Percentiles rank a stretch among this genome's conserved stretches.
These are phyloP conservation scores for Chaetodon trifascialis DNA, from an alignment of 2,113 vertebrate genomes.

Conservation along the genomic window DNA sequence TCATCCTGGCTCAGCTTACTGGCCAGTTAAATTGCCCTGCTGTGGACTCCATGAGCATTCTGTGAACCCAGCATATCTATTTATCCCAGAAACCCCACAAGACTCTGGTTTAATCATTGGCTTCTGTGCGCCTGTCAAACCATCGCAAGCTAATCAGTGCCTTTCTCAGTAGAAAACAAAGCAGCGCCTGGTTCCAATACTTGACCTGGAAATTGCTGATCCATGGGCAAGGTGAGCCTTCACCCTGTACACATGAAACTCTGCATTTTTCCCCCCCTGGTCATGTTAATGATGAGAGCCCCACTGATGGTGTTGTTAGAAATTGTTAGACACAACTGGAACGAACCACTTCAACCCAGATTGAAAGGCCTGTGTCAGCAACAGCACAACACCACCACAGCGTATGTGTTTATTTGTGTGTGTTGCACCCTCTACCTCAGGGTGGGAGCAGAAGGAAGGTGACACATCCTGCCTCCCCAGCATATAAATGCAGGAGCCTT, in stretches of 20 bases:
- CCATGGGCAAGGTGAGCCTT: conserved; percentile 42
- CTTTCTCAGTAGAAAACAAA: conserved; percentile 42
- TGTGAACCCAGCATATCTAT: conserved; percentile 52
- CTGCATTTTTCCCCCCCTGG: neutral
- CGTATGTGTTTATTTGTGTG: conserved; percentile 12
- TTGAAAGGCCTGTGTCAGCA: conserved; percentile 61
- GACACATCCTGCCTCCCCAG: conserved; percentile 56
- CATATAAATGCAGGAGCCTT: conserved; percentile 73
- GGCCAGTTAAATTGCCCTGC: conserved; percentile 48
- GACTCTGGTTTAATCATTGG: conserved; percentile 66
- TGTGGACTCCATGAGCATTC: conserved; percentile 36
- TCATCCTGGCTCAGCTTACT: conserved; percentile 73
- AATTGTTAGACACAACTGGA: conserved; percentile 63
- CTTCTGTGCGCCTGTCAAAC: conserved; percentile 49
- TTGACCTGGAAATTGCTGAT: conserved; percentile 51
- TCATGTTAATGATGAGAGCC: conserved; percentile 39
- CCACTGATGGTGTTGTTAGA: conserved; percentile 53
- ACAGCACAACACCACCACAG: conserved; percentile 28
- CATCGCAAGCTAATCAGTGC: conserved; percentile 62
- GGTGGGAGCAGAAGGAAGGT: conserved; percentile 60
- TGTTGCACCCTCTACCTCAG: conserved; percentile 52
- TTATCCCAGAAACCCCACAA: conserved; percentile 38
- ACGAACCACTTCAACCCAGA: conserved; percentile 52
- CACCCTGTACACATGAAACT: conserved; percentile 48
- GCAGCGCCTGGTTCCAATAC: neutral